Conservation (phyloP, 1,140 invertebrate species). For the Ganaspis sp. region DNA sequence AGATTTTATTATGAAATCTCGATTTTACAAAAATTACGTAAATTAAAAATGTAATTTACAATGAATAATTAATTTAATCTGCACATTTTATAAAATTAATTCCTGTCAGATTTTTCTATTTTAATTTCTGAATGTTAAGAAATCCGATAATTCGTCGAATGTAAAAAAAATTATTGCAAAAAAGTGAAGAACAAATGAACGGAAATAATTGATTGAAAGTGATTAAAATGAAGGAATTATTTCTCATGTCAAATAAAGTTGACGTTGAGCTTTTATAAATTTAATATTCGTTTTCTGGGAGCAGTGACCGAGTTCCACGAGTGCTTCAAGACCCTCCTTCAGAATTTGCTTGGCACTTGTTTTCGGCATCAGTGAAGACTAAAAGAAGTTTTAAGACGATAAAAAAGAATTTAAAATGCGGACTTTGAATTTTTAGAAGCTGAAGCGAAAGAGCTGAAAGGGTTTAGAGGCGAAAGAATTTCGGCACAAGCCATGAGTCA, state of each 20-base stretch:
- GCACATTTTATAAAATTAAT: too few species aligned
- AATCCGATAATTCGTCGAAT: too few species aligned
- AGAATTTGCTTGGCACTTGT: conserved; percentile 1
- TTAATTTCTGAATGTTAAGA: too few species aligned
- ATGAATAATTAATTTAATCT: too few species aligned
- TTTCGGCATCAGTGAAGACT: neutral
- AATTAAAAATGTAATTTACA: too few species aligned
- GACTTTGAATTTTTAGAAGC: neutral
- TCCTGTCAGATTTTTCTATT: too few species aligned
- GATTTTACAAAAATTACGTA: too few species aligned
- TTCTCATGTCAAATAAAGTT: neutral
- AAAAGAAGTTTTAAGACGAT: neutral
- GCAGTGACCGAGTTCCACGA: neutral
- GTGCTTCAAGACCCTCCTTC: neutral
- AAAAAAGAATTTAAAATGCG: conserved; percentile 6
- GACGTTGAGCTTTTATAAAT: neutral
- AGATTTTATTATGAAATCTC: too few species aligned
- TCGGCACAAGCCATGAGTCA: neutral
- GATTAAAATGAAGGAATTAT: too few species aligned
- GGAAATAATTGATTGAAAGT: too few species aligned
- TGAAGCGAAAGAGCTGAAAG: neutral
- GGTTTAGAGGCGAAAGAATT: neutral
- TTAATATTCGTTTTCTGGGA: conserved; percentile 36
- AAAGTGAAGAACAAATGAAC: too few species aligned
- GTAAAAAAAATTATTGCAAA: too few species aligned